phyloP scores from a whole-genome alignment of 2,888 invertebrate genomes.

The Amblyteles armatorius region DNA sequence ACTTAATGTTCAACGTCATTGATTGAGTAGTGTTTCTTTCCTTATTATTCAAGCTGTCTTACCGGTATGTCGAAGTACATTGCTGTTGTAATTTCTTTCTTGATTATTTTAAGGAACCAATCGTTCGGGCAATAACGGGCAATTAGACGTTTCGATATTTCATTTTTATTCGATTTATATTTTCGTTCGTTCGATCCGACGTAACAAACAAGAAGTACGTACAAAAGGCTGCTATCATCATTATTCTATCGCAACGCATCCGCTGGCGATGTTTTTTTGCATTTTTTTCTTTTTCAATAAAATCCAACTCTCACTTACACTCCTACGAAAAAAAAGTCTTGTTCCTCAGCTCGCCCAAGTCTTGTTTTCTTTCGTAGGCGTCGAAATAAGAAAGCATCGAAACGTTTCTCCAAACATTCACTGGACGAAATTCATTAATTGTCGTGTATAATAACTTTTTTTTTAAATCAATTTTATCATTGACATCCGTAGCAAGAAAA shows the following conservation, averaged over 20 bases:
- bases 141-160: not conserved
- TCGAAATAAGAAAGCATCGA: constrained; percentile 53
- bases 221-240: constrained; percentile 60
- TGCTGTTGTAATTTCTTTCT: not conserved
- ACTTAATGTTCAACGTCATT: no score
- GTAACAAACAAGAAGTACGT: constrained; percentile 60
- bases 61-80: not conserved
- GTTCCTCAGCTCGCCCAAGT: not conserved
- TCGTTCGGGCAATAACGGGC: not conserved
- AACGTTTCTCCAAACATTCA: constrained; percentile 67
- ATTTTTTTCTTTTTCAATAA: not conserved
- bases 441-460: not conserved
- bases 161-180: constrained; percentile 25
- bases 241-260: constrained; percentile 30
- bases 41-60: no score
- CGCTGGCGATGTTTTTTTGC: not conserved
- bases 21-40: no score
- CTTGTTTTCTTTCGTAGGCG: not conserved
- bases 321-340: constrained; percentile 18
- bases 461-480: constrained; percentile 1
- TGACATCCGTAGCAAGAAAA: constrained; percentile 30
- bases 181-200: constrained; percentile 7
- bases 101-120: not conserved
- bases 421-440: constrained; percentile 72
- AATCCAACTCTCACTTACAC: constrained; percentile 28